These are phyloP conservation scores for Lepus europaeus DNA, from an alignment of 2,113 vertebrate genomes.

Conservation along the genomic window DNA sequence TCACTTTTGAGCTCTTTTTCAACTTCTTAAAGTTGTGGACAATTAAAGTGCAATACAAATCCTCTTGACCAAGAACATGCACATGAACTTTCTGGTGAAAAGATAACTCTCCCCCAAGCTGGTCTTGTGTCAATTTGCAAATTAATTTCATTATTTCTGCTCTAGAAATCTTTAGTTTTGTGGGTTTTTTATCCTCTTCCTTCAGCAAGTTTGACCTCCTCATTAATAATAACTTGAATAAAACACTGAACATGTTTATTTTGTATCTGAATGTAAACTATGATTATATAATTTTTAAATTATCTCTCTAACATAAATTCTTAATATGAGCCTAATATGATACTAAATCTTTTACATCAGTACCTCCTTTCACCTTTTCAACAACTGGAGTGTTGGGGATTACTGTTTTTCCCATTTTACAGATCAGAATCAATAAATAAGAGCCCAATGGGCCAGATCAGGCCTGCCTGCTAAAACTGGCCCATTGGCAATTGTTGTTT, in stretches of 20 bases:
- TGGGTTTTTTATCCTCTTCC: not conserved
- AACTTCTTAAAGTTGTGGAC: slow-evolving; percentile 18
- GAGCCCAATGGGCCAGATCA: not conserved
- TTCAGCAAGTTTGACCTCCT: not conserved
- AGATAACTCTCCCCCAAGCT: not conserved
- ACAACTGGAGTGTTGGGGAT: not conserved
- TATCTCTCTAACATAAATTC: not conserved
- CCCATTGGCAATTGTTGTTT: not conserved
- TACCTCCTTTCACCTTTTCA: not conserved
- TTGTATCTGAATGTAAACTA: not conserved
- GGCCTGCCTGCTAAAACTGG: not conserved
- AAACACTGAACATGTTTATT: slow-evolving; percentile 8
- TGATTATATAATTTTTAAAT: not conserved
- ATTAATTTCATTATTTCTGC: slow-evolving; percentile 60
- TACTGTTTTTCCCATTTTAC: not conserved
- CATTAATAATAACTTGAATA: slow-evolving; percentile 15
- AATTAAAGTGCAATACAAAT: slow-evolving; percentile 20
- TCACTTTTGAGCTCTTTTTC: slow-evolving; percentile 2
- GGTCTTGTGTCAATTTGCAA: not conserved
- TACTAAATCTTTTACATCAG: not conserved
- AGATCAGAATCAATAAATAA: slow-evolving; percentile 10
- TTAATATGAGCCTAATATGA: slow-evolving; percentile 7
- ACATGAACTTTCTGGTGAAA: not conserved
- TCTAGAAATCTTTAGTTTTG: slow-evolving; percentile 14
- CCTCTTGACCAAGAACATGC: not conserved